Conservation (phyloP, 2,797 vertebrate species). For the Epinephelus awoara region DNA sequence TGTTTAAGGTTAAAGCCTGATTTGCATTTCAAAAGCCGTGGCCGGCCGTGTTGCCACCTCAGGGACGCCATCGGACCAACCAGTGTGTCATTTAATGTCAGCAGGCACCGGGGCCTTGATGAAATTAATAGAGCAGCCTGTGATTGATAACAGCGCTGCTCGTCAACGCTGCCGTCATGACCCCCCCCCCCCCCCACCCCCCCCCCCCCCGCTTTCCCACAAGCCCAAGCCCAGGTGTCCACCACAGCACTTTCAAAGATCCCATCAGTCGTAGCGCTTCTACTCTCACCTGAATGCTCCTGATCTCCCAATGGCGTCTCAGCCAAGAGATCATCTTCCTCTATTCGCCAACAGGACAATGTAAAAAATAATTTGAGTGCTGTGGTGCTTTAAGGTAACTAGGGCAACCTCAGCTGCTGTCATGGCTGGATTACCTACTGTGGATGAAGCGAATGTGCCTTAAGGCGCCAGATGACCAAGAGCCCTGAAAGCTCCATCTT, state of each 20-base stretch:
- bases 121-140: constrained; percentile 87
- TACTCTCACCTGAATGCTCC: constrained; percentile 13
- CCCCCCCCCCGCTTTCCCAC: constrained; percentile 9
- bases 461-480: constrained; percentile 9
- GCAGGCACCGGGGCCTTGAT: constrained; percentile 82
- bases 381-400: constrained; percentile 35
- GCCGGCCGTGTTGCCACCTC: constrained; percentile 73
- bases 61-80: constrained; percentile 76
- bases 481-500: neutral
- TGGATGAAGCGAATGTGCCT: constrained; percentile 1
- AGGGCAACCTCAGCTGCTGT: constrained; percentile 30
- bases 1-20: constrained; percentile 90
- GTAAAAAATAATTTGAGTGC: constrained; percentile 9
- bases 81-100: constrained; percentile 89
- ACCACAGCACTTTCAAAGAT: constrained; percentile 42
- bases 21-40: constrained; percentile 89
- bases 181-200: constrained; percentile 7
- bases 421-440: constrained; percentile 31
- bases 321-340: constrained; percentile 23
- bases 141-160: constrained; percentile 85
- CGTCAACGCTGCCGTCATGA: constrained; percentile 66
- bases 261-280: constrained; percentile 27
- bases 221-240: constrained; percentile 49
- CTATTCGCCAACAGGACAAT: neutral
- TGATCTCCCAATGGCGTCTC: constrained; percentile 24